These are phyloP conservation scores for Virgularia gustaviana DNA, from an alignment of 92 coral and sea anemone species.

Conservation along the genomic window DNA sequence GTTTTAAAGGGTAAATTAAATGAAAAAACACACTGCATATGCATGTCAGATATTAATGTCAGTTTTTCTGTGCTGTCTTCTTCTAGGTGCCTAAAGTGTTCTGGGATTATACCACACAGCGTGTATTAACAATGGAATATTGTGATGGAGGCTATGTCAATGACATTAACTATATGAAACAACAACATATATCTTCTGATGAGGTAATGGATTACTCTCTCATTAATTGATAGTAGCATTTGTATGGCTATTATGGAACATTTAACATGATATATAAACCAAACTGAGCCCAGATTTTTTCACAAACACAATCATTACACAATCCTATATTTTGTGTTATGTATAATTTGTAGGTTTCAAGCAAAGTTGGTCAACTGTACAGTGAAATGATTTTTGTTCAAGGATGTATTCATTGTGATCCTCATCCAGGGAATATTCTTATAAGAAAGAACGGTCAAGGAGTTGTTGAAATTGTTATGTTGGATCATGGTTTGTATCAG, in stretches of 20 bases:
- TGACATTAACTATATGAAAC: conserved; percentile 75
- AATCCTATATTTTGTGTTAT: conserved; percentile 31
- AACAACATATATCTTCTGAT: conserved; percentile 68
- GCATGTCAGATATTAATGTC: no score
- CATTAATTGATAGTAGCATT: neutral
- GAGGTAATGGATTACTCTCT: conserved; percentile 60
- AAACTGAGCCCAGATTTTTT: neutral
- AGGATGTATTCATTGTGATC: conserved; percentile 97
- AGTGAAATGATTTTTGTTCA: conserved; percentile 98
- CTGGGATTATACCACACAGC: conserved; percentile 78
- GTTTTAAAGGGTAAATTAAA: no score
- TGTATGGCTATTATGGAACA: neutral
- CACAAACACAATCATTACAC: conserved; percentile 41
- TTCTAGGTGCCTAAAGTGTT: conserved; percentile 77
- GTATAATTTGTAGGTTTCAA: conserved; percentile 61
- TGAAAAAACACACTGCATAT: no score
- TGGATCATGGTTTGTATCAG: conserved; percentile 96
- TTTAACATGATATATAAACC: neutral
- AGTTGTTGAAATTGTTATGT: conserved; percentile 81
- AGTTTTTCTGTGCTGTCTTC: no score
- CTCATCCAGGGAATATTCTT: conserved; percentile 94
- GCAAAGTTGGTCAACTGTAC: conserved; percentile 83
- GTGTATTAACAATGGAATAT: conserved; percentile 91
- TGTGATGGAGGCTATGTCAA: conserved; percentile 98
- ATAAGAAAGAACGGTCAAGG: conserved; percentile 57